Evolutionary conservation across 2,888 invertebrate species (phyloP), one percentile per base, ranked within the genome.

Genomic region (Malthinus flaveolus): DNA sequence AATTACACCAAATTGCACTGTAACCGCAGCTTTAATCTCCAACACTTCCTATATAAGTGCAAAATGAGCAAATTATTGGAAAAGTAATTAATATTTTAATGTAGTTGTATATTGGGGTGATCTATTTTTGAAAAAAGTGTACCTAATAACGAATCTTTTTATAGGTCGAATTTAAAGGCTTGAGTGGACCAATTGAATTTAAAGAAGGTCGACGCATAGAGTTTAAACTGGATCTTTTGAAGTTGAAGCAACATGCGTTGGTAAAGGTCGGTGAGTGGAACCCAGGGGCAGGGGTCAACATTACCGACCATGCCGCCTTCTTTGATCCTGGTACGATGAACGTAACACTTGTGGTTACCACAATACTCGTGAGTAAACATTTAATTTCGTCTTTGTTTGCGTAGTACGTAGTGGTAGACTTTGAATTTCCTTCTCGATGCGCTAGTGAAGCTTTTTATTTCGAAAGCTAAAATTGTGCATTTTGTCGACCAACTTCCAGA

Each of bases 101-200:
- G 47, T 3, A 2, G 3, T 23, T 23, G 23, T 23, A 35, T 4
- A 35, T 35, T 35, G 9, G 23, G 5, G 3, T 23, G 23, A 35
- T 9, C 35, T 9, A 1, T 9, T 7, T 9, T 11, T 10, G n/a
- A 35, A 35, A 36, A 36, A 36, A 8, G 9, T 10, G 10, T n/a
- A 3, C 2, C 23, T 23, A 23, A 23, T 23, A 23, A 23, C 5
- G 5, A 23, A 23, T 5, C 5, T 13, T 9, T 15, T 42, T 42
- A 0, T 74, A 90, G 90, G 90, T 90, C 49, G 89, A 90, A 75
- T 87, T 88, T 80, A 87, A 88, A 74, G 92, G 93, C 4, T 79
- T 93, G 49, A 90, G 90, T 23, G 93, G 92, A 0, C 88, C 87
- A 11, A 88, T 92, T 62, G 88, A 88, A 75, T 91, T 91, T 78